Base-by-base conservation (phyloP, 2,888 invertebrate species). In the Amphipyra tragopoginis region DNA sequence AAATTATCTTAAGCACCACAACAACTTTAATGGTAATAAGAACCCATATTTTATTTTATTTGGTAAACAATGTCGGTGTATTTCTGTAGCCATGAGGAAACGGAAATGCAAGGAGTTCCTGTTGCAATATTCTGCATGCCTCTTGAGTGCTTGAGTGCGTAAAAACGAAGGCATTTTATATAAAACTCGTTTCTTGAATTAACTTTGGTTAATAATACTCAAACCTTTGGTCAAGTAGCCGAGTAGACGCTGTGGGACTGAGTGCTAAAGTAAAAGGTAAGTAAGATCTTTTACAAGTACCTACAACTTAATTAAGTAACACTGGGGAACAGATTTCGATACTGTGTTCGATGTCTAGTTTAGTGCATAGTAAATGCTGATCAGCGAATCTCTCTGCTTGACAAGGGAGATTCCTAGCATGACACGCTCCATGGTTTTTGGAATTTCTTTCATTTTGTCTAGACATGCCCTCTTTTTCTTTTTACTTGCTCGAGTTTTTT, bases 1-100 rank as follows among this genome's bases (percentile, higher is more conserved):
- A 47, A 34, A 10, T 14, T 34, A 29, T 48, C 21, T 29, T 29
- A 29, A 29, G 29, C 15, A 40, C 11, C 43, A 21, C 5, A 34
- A 13, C 9, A 4, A 11, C 2, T 36, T 68, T 33, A 21, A 52
- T n/a, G 15, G 40, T 9, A 50, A 42, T 38, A 48, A 11, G 7
- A 50, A 49, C 5, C 8, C 5, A 43, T 33, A 52, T 15, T 34
- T 54, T 42, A 49, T 64, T 63, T 55, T 43, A 43, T 43, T 53
- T 49, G 14, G 8, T 50, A 29, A 47, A 50, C 56, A 51, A 34
- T 54, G 38, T 65, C 21, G 10, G 21, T 45, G 52, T 55, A 14
- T 26, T 53, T 55, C 14, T 44, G 29, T 40, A 54, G 45, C 65
- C 65, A 65, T 65, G 70, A 60, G 72, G 54, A 65, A 71, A 71